Evolutionary conservation across 2,113 vertebrate genomes (phyloP), one percentile per base, ranked within the genome.

Genomic region (Neolamprologus brichardi): DNA sequence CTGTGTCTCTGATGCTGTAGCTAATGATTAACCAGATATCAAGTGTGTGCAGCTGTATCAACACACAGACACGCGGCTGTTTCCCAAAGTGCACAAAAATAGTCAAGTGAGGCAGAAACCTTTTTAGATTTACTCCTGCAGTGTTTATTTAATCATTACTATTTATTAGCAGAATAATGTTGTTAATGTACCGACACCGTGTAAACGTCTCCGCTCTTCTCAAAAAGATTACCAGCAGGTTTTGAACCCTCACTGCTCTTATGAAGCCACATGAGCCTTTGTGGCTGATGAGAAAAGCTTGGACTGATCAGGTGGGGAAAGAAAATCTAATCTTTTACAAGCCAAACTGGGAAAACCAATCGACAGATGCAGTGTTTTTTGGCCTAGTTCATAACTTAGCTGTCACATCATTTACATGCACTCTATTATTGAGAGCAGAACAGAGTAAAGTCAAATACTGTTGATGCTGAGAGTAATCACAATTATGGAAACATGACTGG

Each of bases 21-120:
- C 82, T 81, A 91, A 90, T 90, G 86, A 92, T 93, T 89, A 88
- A 93, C 90, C 84, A 78, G 41, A 88, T 84, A 67, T 84, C 83
- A 46, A 64, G 81, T 32, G 44, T 53, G 41, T 18, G 32, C 90
- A 90, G 86, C 85, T 90, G 88, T 78, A 79, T 82, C 85, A 84
- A 89, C 84, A 91, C 81, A 80, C 64, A 86, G 41, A 67, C 80
- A 78, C 52, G 20, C 6, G 67, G 75, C 80, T n/a, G 79, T 14
- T 90, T 86, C 87, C 51, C 82, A 81, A 32, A 85, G 14, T 10
- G 23, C 56, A 60, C 30, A 53, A 83, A 64, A 87, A 87, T 28
- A 17, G 20, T 12, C 20, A 46, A 75, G 23, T n/a, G 70, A 77
- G 15, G 41, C 44, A 77, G 41, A n/a, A n/a, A 77, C 15, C 41